These are phyloP conservation scores for Cheilosia grossa DNA, from an alignment of 2,888 invertebrate species.

Conservation along the genomic window DNA sequence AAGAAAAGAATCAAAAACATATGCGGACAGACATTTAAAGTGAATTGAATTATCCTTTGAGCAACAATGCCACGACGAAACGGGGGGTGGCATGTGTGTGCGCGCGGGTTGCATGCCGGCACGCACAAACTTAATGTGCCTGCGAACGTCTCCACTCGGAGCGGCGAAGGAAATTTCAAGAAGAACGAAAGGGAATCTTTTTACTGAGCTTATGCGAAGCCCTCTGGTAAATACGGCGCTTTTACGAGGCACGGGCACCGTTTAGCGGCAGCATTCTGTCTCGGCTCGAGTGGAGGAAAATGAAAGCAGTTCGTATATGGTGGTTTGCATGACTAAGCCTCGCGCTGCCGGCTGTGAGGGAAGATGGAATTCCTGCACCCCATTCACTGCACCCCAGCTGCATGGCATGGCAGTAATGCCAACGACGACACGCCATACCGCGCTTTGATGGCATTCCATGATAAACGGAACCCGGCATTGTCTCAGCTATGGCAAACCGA, in stretches of 20 bases:
- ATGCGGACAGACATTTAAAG: conserved; percentile 68
- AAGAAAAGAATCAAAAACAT: conserved; percentile 40
- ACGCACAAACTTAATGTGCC: conserved; percentile 44
- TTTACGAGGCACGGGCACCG: conserved; percentile 35
- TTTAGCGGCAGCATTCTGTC: conserved; percentile 61
- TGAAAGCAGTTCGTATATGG: conserved; percentile 27
- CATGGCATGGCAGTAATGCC: conserved; percentile 29
- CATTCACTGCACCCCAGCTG: conserved; percentile 35
- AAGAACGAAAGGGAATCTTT: conserved; percentile 68
- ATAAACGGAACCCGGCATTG: conserved; percentile 53
- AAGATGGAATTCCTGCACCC: conserved; percentile 55
- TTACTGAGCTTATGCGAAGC: conserved; percentile 17
- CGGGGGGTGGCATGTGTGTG: conserved; percentile 25
- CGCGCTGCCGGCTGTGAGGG: background rate
- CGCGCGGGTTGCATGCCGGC: conserved; percentile 67
- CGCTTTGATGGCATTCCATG: conserved; percentile 67
- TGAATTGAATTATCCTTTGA: conserved; percentile 74
- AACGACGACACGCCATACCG: conserved; percentile 51
- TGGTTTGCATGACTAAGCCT: conserved; percentile 52
- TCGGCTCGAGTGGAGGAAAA: conserved; percentile 41
- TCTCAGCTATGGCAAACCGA: conserved; percentile 45
- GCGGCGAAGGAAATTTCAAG: conserved; percentile 53
- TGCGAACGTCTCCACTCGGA: conserved; percentile 34
- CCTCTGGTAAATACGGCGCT: conserved; percentile 11
- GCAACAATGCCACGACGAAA: conserved; percentile 36